These are phyloP conservation scores for Electrophaes corylata DNA, from an alignment of 2,888 invertebrate genomes.

Conservation along the genomic window DNA sequence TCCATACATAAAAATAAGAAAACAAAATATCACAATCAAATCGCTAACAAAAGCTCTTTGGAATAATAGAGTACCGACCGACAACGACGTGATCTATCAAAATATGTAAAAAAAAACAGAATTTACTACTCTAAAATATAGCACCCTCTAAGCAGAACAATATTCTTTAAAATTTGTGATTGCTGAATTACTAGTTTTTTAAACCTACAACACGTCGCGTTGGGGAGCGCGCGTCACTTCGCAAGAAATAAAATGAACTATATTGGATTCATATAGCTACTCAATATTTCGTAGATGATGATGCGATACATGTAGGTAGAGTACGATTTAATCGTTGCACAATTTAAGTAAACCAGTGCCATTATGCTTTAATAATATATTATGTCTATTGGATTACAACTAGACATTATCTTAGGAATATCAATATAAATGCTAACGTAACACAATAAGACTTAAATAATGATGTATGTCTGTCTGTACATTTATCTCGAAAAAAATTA, in stretches of 20 bases:
- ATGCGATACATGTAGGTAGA: background rate
- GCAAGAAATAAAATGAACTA: too few relatives aligned
- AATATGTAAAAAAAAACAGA: background rate
- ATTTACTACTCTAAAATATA: background rate
- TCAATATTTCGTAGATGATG: too few relatives aligned
- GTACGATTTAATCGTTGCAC: conserved; percentile 13
- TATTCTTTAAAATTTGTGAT: background rate
- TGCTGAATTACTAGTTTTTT: background rate
- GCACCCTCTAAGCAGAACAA: conserved; percentile 1
- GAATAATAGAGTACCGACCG: conserved; percentile 30
- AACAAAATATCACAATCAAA: conserved; percentile 61
- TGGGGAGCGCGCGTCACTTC: too few relatives aligned
- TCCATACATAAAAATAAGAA: conserved; percentile 42
- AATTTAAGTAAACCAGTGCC: background rate
- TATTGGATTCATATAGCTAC: too few relatives aligned
- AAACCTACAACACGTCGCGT: too few relatives aligned
- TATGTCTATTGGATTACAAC: background rate
- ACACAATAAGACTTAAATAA: conserved; percentile 44
- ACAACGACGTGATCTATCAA: background rate
- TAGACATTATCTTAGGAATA: conserved; percentile 30
- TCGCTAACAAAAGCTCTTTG: conserved; percentile 59
- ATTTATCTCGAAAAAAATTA: conserved; percentile 27
- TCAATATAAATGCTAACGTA: conserved; percentile 40
- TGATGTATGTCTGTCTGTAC: conserved; percentile 47
- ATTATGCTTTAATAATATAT: background rate